Base-by-base conservation (phyloP, 2,888 invertebrate genomes). In the Entomobrya multifasciata region DNA sequence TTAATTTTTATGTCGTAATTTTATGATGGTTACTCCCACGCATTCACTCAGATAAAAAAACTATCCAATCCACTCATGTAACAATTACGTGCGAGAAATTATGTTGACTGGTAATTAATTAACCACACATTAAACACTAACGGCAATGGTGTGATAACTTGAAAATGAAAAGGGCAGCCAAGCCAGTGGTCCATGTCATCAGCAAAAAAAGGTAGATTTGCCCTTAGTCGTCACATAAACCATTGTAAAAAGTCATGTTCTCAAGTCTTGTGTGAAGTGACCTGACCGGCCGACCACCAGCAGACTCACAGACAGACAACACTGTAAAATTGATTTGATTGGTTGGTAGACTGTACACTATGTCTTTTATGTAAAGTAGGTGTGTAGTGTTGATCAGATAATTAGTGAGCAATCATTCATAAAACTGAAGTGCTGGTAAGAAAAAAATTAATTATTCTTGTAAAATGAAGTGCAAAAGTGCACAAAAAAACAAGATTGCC, bases 361-460 rank as follows among this genome's bases (percentile, higher is more conserved):
- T n/a, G n/a, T n/a, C n/a, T n/a, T n/a, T n/a, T n/a, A n/a, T n/a
- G n/a, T 6, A 65, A 27, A 25, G 17, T 17, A 36, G 65, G 65
- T 11, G 65, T 25, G 74, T 30, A 30, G 55, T 55, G 55, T 27
- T 27, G 74, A 76, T 76, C 17, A 76, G 74, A 76, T 76, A 76
- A 76, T 76, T 76, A 76, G 74, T 17, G 55, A 76, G 74, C 74
- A 76, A 47, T 70, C 49, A 70, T 22, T 70, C 49, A 70, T 27
- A 47, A 47, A 52, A 3, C 6, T 17, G 52, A 52, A 20, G n/a
- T 17, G 17, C 10, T 17, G 36, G 65, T 17, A 8, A 10, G 2
- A n/a, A n/a, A n/a, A n/a, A 65, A 65, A 65, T 65, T 65, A 41
- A 65, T 65, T 65, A 65, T 17, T 65, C n/a, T 60, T 60, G 27